These are phyloP conservation scores for Brachylomia viminalis DNA, from an alignment of 2,888 invertebrate genomes.

Conservation along the genomic window DNA sequence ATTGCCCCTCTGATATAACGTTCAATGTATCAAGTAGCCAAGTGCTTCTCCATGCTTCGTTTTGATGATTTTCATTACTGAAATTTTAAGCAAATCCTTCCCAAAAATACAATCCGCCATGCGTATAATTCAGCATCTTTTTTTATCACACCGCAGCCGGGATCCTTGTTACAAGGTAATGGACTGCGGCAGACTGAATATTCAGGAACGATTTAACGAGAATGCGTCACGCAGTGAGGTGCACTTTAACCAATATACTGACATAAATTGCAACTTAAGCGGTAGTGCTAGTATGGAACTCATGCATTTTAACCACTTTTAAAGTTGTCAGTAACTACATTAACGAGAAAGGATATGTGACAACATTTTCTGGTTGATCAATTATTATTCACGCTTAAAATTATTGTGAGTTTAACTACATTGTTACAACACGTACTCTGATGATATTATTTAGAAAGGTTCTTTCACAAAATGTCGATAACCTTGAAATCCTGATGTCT, in stretches of 20 bases:
- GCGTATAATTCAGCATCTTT: constrained; percentile 11
- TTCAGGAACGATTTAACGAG: constrained; percentile 54
- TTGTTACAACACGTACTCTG: not conserved
- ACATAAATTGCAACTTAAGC: constrained; percentile 49
- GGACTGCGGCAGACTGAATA: constrained; percentile 52
- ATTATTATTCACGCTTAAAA: not conserved
- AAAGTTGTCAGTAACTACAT: constrained; percentile 35
- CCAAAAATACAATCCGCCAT: not conserved
- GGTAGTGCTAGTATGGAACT: constrained; percentile 20
- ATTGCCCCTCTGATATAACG: too few relatives aligned
- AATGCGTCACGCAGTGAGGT: constrained; percentile 50
- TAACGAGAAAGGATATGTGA: constrained; percentile 33
- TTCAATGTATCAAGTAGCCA: too few relatives aligned
- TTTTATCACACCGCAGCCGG: constrained; percentile 32
- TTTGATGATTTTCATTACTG: not conserved
- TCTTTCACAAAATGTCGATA: not conserved
- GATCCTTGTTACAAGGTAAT: constrained; percentile 58
- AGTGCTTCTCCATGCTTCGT: too few relatives aligned
- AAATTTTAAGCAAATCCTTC: not conserved
- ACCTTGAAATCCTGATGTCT: not conserved
- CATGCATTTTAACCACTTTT: constrained; percentile 48
- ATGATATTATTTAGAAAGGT: not conserved
- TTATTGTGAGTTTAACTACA: not conserved
- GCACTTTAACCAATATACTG: constrained; percentile 58
- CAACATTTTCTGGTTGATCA: constrained; percentile 31